A percentile compares a stretch with the other conserved stretches of the same genome.
phyloP scores from a whole-genome alignment of 2,113 vertebrate genomes.

The Oncorhynchus masou region DNA sequence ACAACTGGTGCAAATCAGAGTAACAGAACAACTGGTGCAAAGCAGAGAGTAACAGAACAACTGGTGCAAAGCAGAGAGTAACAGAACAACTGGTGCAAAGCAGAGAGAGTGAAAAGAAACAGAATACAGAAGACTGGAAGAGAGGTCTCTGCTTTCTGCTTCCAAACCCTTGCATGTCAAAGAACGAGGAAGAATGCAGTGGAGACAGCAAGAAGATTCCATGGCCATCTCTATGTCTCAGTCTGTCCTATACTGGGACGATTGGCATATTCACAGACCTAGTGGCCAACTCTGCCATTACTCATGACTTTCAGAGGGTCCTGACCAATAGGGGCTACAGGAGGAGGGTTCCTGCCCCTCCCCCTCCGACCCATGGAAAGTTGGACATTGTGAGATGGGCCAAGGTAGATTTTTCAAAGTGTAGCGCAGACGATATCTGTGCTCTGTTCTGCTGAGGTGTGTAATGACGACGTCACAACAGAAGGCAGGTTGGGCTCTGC shows the following conservation, averaged over 20 bases:
- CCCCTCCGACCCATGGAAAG: background rate
- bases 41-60: no score
- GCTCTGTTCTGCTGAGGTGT: background rate
- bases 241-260: background rate
- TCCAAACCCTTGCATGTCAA: background rate
- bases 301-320: background rate
- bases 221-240: background rate
- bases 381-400: background rate
- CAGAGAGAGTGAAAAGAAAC: background rate
- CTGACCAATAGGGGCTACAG: background rate
- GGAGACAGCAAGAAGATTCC: background rate
- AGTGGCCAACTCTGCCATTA: background rate
- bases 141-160: background rate
- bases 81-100: background rate
- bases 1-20: no score
- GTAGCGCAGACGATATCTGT: background rate
- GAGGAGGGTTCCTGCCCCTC: conserved; percentile 22
- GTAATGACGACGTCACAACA: background rate
- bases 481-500: background rate
- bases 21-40: no score
- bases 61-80: no score
- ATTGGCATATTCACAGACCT: background rate
- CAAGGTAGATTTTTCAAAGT: background rate
- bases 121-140: background rate
- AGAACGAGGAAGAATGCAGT: background rate